phyloP scores from a whole-genome alignment of 2,113 vertebrate genomes.

The Lycaon pictus region DNA sequence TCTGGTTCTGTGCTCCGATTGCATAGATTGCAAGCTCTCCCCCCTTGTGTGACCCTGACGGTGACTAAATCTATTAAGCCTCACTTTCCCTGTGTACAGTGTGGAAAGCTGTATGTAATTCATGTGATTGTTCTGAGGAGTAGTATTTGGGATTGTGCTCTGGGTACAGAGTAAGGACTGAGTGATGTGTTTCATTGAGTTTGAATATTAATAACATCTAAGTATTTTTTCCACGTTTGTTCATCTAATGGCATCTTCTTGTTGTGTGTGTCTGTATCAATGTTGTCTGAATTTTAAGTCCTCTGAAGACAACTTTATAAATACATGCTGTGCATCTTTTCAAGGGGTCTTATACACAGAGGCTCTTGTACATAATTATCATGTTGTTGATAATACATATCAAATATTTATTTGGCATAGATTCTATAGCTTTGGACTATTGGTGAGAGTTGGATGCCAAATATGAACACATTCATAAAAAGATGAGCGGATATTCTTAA shows the following conservation, averaged over 20 bases:
- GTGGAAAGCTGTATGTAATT: not conserved
- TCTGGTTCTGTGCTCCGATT: not conserved
- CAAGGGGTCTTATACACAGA: not conserved
- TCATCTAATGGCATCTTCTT: not conserved
- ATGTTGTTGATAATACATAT: not conserved
- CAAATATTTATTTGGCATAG: not conserved
- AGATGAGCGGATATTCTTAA: not conserved
- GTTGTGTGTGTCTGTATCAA: not conserved
- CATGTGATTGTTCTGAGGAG: not conserved
- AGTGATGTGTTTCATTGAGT: not conserved
- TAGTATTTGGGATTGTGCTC: not conserved
- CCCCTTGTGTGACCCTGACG: accelerated
- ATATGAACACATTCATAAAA: not conserved
- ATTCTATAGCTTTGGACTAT: not conserved
- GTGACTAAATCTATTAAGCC: not conserved
- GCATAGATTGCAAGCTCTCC: accelerated
- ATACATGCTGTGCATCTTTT: not conserved
- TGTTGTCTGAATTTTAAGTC: not conserved
- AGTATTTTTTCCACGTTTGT: not conserved
- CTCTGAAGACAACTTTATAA: not conserved
- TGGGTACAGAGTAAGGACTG: not conserved
- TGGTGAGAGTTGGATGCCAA: not conserved
- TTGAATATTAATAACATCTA: not conserved
- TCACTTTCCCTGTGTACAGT: not conserved
- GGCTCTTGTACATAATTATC: not conserved